Conservation (phyloP, 2,797 vertebrate species). For the Pelobates cultripes region DNA sequence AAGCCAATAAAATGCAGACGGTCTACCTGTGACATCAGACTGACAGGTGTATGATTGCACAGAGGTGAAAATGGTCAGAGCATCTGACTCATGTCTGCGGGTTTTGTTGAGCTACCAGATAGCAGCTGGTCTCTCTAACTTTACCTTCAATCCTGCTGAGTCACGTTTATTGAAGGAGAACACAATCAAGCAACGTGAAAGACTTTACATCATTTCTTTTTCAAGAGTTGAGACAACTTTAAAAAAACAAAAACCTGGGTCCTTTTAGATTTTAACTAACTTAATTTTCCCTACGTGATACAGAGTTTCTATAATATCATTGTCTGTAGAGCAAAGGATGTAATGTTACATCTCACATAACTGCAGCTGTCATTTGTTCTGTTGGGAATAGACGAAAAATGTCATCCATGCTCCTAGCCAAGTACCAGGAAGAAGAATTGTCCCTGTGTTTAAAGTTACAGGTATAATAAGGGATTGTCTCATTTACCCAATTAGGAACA, state of each 20-base stretch:
- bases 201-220: neutral
- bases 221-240: neutral
- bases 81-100: neutral
- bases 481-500: slow-evolving; percentile 31
- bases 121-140: too few relatives aligned
- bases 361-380: slow-evolving; percentile 62
- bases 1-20: too few relatives aligned
- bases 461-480: slow-evolving; percentile 14
- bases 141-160: slow-evolving; percentile 5
- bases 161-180: neutral
- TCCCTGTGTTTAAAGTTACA: slow-evolving; percentile 47
- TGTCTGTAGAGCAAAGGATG: slow-evolving; percentile 59
- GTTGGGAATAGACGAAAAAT: slow-evolving; percentile 57
- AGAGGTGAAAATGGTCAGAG: neutral
- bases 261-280: slow-evolving; percentile 34
- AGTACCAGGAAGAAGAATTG: slow-evolving; percentile 59
- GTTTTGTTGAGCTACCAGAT: too few relatives aligned
- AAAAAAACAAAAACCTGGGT: slow-evolving; percentile 21
- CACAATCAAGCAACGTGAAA: neutral
- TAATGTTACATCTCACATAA: slow-evolving; percentile 55
- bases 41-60: too few relatives aligned
- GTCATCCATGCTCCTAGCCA: slow-evolving; percentile 59
- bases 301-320: neutral
- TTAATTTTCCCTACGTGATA: slow-evolving; percentile 37
- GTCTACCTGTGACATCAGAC: too few relatives aligned